phyloP scores from a whole-genome alignment of 1,140 invertebrate genomes.

The Mylabris phalerata region DNA sequence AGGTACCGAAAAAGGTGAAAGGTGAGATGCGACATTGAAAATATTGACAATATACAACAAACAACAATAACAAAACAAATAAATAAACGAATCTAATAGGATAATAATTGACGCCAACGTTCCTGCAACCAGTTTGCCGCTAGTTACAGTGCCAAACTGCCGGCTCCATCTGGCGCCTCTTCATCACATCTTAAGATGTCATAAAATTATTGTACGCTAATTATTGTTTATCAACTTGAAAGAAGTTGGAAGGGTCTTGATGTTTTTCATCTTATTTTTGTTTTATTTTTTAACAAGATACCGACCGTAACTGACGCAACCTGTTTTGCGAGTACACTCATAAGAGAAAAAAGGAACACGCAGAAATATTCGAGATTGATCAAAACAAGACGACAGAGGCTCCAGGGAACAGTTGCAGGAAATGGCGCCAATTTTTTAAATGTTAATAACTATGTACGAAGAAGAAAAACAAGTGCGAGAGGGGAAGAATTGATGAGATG shows the following conservation, averaged over 20 bases:
- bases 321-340: conserved; percentile 32
- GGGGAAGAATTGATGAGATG: too few relatives aligned
- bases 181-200: conserved; percentile 22
- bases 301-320: conserved; percentile 32
- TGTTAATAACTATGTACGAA: too few relatives aligned
- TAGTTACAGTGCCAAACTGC: conserved; percentile 11
- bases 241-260: conserved; percentile 26
- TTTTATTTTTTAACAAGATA: conserved; percentile 31
- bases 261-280: background rate
- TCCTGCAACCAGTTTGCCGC: conserved; percentile 26
- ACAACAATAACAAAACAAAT: too few relatives aligned
- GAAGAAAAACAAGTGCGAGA: too few relatives aligned
- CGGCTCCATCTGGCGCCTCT: conserved; percentile 28
- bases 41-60: too few relatives aligned
- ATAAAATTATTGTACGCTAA: conserved; percentile 33
- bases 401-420: too few relatives aligned
- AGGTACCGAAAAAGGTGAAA: conserved; percentile 21
- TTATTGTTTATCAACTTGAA: conserved; percentile 30
- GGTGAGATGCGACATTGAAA: conserved; percentile 11
- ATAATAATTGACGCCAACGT: conserved; percentile 8
- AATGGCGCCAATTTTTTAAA: too few relatives aligned
- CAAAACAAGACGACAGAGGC: too few relatives aligned
- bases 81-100: background rate
- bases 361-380: too few relatives aligned
- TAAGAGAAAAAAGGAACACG: conserved; percentile 16